Evolutionary conservation across 1,140 invertebrate species (phyloP), one percentile per base, ranked within the genome.

Genomic region (Nymphalis io): DNA sequence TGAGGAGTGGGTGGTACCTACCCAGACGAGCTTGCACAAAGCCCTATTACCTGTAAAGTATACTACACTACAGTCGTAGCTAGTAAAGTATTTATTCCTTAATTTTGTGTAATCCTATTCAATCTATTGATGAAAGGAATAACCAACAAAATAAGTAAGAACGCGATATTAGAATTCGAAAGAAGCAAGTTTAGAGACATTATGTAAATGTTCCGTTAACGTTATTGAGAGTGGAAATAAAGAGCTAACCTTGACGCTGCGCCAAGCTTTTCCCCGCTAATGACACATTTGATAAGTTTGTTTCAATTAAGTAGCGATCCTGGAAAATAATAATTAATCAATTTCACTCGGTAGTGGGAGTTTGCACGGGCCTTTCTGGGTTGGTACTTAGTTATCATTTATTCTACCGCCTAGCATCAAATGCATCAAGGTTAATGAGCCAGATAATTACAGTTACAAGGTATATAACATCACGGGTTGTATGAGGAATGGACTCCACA

Each of bases 131-230:
- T 1, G 20, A 51, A 51, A 18, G n/a, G 8, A 20, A 51, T 21
- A 21, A 51, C 11, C 18, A 51, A 21, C 48, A 0, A 51, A 15
- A 42, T 10, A 48, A n/a, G 16, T 2, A 51, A 51, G 16, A 8
- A 11, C 10, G 21, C 16, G 20, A 48, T 8, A 8, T 5, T 8
- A 0, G 27, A 6, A 33, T n/a, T n/a, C 15, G 8, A 18, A 48
- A 48, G 5, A 48, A 16, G 15, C 44, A 51, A 20, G 18, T 16
- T 20, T 20, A 20, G 48, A 18, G 16, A 21, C 18, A 51, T 51
- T 51, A 51, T 51, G 48, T 51, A 51, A 21, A 51, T 51, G 18
- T 51, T 12, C 48, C 16, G 18, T 8, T 51, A 21, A 51, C 21
- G 48, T 51, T 51, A 51, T 21, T 51, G 48, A 11, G 48, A 51